Evolutionary conservation across 1,140 invertebrate genomes (phyloP).

Genomic region (Tetramorium simillimum): DNA sequence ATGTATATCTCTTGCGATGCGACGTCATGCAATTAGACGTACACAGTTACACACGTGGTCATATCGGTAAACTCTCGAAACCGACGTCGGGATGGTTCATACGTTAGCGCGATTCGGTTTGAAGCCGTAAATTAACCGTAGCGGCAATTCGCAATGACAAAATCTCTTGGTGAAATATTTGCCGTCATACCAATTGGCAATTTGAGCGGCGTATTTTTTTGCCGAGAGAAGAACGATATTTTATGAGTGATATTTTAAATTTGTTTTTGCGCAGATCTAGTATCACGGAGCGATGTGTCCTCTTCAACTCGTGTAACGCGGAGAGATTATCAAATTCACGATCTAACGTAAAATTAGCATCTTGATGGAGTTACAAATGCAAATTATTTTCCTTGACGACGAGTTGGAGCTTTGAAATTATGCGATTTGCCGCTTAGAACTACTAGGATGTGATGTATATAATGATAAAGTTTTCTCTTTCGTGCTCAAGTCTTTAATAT

Average conservation of each 20-base stretch:
- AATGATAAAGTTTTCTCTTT: constrained; percentile 3
- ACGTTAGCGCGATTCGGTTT: constrained; percentile 36
- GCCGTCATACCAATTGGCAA: constrained; percentile 2
- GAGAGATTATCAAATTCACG: constrained; percentile 16
- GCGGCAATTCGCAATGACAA: constrained; percentile 16
- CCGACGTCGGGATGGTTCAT: constrained; percentile 51
- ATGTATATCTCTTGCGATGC: constrained; percentile 16
- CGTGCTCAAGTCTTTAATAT: not conserved
- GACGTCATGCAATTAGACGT: constrained; percentile 63
- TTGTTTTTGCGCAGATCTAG: not conserved
- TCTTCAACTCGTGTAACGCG: not conserved
- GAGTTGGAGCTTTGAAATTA: not conserved
- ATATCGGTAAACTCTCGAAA: constrained; percentile 68
- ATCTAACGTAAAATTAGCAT: constrained; percentile 34
- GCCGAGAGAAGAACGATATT: constrained; percentile 24
- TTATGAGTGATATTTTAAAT: constrained; percentile 31
- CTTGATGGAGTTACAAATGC: constrained; percentile 8
- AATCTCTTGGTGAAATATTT: constrained; percentile 38
- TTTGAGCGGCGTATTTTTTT: not conserved
- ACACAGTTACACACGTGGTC: constrained; percentile 30
- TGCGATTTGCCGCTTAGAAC: not conserved
- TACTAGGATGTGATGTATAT: not conserved
- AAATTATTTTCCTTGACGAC: constrained; percentile 22
- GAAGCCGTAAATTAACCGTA: constrained; percentile 58
- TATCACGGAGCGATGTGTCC: not conserved